Evolutionary conservation across 1,140 invertebrate species (phyloP), one percentile per base, ranked within the genome.

Genomic region (Linepithema humile): DNA sequence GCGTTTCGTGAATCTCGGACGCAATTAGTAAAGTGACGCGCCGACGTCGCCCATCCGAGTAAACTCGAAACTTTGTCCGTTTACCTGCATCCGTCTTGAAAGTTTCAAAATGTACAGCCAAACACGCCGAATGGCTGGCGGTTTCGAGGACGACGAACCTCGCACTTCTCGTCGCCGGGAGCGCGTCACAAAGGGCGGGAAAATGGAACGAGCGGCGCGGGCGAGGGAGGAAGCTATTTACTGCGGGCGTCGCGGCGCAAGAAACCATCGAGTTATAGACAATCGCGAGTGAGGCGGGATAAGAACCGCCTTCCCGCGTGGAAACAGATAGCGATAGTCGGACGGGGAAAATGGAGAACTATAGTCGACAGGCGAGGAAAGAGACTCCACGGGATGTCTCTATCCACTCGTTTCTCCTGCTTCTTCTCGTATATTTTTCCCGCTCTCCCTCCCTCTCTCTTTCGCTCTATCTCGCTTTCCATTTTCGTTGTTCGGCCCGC

Each of bases 201-300:
- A 55, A 9, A 40, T 5, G 32, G 12, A 55, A 62, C 50, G 74
- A 80, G 38, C 40, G 7, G 38, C 15, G 23, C 23, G 32, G 23
- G 15, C 15, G 23, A 15, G 6, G 4, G 74, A 38, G 17, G 53
- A 38, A 85, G 86, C 83, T 88, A 88, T 88, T 88, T 88, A 88
- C 57, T 55, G 60, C 72, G 62, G 70, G 64, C 82, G 74, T 82
- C 75, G 87, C 82, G 69, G 35, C 29, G 69, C 85, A 74, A 72
- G 85, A 82, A 87, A 87, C 75, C 80, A 82, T 65, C 69, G 72
- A 82, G 87, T 85, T 87, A 74, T 84, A 86, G 80, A 74, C 67
- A 60, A 59, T 87, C 55, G 65, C 10, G 67, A 43, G 73, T 32
- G 38, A 50, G 88, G 35, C 32, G 32, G 69, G 73, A 70, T 67